A percentile compares a stretch with the other conserved stretches of the same genome.
phyloP scores from a whole-genome alignment of 2,113 vertebrate genomes.

The Morphnarchus princeps region DNA sequence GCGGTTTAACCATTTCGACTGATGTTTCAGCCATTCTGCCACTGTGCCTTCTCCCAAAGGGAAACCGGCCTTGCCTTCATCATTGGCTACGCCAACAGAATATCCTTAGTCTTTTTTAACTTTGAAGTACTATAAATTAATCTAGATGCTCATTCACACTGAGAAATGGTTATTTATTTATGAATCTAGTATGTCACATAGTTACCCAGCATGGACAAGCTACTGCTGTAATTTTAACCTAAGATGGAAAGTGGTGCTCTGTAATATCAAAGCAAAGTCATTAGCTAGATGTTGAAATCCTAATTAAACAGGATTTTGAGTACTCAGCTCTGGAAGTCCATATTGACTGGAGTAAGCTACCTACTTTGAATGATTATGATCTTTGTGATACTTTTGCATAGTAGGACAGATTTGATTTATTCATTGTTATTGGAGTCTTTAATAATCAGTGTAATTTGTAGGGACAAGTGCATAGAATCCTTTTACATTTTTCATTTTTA shows the following conservation, averaged over 20 bases:
- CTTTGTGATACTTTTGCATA: neutral
- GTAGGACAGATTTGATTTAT: neutral
- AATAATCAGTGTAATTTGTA: neutral
- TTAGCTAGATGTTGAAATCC: neutral
- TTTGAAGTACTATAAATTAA: neutral
- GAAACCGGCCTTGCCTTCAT: neutral
- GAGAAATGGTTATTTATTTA: neutral
- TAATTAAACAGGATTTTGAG: neutral
- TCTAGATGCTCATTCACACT: neutral
- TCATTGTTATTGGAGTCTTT: neutral
- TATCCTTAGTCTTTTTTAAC: neutral
- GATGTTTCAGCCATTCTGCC: neutral
- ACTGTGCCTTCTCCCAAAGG: neutral
- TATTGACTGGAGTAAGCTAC: neutral
- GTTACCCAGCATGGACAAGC: neutral
- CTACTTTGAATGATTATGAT: neutral
- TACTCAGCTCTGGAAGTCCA: neutral
- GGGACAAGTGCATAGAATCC: neutral
- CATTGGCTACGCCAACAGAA: accelerated
- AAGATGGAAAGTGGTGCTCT: neutral
- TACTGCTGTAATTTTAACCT: neutral
- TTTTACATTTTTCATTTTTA: neutral
- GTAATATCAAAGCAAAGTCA: neutral
- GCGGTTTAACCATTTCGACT: too few species aligned
- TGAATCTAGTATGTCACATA: neutral